These are phyloP conservation scores for Xenopus laevis DNA, from an alignment of 2,113 vertebrate species.

Conservation along the genomic window DNA sequence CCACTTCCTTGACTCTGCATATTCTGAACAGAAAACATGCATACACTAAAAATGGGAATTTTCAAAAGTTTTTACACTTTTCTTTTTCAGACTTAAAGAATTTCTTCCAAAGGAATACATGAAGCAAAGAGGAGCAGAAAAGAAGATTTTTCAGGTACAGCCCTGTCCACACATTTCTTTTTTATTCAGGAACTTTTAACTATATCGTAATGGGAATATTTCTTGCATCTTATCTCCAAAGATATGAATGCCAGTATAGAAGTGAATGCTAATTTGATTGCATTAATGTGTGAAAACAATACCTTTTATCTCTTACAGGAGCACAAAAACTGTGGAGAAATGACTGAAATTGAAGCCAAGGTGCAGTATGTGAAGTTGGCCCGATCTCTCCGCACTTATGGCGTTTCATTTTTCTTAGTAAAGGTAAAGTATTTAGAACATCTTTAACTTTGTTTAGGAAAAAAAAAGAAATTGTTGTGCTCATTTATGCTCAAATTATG, in stretches of 20 bases:
- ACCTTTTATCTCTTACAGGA: conserved; percentile 65
- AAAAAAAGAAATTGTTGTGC: too few species aligned
- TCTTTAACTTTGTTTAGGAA: too few species aligned
- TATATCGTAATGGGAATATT: too few species aligned
- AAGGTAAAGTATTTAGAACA: conserved; percentile 71
- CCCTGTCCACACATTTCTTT: conserved; percentile 20
- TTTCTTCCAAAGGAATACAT: conserved; percentile 80
- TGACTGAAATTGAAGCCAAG: conserved; percentile 96
- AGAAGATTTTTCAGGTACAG: conserved; percentile 74
- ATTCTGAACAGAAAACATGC: too few species aligned
- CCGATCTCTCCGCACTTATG: conserved; percentile 88
- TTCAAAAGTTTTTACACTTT: neutral
- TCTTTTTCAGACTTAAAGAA: conserved; percentile 67
- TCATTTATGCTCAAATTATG: too few species aligned
- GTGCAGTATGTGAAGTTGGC: conserved; percentile 96
- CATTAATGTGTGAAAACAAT: too few species aligned
- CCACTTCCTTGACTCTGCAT: too few species aligned
- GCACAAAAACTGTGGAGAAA: conserved; percentile 93
- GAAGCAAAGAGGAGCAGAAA: conserved; percentile 77
- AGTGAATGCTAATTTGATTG: too few species aligned
- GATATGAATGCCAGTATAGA: neutral
- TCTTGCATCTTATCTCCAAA: neutral
- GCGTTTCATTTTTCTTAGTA: conserved; percentile 95
- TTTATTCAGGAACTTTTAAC: too few species aligned
- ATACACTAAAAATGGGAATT: too few species aligned